Base-by-base conservation (phyloP, 2,797 vertebrate species). In the Malurus leucopterus region DNA sequence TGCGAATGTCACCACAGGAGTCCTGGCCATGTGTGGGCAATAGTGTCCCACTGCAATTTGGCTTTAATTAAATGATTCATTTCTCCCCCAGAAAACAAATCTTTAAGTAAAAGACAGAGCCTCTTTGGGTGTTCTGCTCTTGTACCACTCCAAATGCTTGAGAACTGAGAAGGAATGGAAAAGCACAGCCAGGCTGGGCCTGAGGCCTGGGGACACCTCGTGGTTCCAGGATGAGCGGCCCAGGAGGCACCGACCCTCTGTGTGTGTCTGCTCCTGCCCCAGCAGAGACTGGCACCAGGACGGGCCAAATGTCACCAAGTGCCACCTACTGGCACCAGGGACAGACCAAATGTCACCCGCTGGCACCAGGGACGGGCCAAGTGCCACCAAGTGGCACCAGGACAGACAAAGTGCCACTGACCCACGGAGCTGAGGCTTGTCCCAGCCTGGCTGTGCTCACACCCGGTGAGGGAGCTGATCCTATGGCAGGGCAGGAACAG, bases 391-490 rank as follows among this genome's bases (percentile, higher is more conserved):
- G 36, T 36, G 36, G 10, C 36, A 36, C 36, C 11, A 11, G 36
- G 36, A 36, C 36, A 36, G 36, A 36, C 36, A 11, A 36, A 36
- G 36, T 36, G 36, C 36, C 36, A 36, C 36, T 36, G 36, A 36
- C 36, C 22, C 62, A 3, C 0, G 0, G 58, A 24, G 57, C 26
- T 3, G 0, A 2, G 8, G 15, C 15, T 40, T 29, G 23, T 13
- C 70, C 36, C 67, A 38, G 51, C 43, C 47, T 0, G 0, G 20
- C 36, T 26, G 12, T 3, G 1, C 38, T 15, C 43, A 11, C 67
- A 19, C 23, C 11, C 26, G 7, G 16, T 8, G n/a, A 64, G 51
- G 41, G 74, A 54, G 78, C 34, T 4, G 63, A 38, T 49, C 26
- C 19, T 15, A 36, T 36, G 13, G 2, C 19, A n/a, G 4, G 34